Percentiles rank a stretch among this genome's conserved stretches.
Conservation (phyloP, 1,140 invertebrate species). For the Callitettix versicolor region DNA sequence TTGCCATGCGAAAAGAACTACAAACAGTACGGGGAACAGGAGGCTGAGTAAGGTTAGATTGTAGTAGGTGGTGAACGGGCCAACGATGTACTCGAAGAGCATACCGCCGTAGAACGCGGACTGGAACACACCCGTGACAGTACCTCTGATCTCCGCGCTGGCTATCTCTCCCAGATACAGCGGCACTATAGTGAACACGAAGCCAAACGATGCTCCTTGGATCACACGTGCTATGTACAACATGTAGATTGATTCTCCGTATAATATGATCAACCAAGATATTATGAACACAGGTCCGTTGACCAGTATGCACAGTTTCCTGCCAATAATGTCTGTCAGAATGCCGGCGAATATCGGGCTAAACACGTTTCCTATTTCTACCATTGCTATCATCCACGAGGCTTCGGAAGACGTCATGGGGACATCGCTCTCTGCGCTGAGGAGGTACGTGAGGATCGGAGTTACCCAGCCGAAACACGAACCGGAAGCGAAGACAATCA, state of each 20-base stretch:
- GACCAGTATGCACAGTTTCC: conserved; percentile 53
- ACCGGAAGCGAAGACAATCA: background rate
- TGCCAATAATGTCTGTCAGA: conserved; percentile 60
- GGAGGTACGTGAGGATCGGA: conserved; percentile 4
- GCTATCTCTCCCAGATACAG: conserved; percentile 83
- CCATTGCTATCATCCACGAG: conserved; percentile 16
- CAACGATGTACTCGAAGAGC: conserved; percentile 59
- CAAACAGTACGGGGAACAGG: conserved; percentile 46
- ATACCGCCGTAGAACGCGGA: conserved; percentile 62
- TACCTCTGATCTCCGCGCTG: conserved; percentile 28
- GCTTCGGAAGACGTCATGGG: conserved; percentile 10
- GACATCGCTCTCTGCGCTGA: conserved; percentile 3
- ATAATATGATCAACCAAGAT: conserved; percentile 62
- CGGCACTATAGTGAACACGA: conserved; percentile 59
- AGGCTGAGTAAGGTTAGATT: conserved; percentile 52
- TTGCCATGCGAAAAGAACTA: conserved; percentile 56
- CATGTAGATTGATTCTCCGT: conserved; percentile 39
- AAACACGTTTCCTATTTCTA: conserved; percentile 16
- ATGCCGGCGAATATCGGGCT: conserved; percentile 28
- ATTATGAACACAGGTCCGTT: conserved; percentile 57
- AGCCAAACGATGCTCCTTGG: conserved; percentile 42
- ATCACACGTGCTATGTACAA: conserved; percentile 16
- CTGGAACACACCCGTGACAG: conserved; percentile 9
- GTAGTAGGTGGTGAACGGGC: conserved; percentile 56
- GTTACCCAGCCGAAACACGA: conserved; percentile 14